Conservation (phyloP, 35 echinoderm and acorn worm genomes). For the Acanthaster planci region DNA sequence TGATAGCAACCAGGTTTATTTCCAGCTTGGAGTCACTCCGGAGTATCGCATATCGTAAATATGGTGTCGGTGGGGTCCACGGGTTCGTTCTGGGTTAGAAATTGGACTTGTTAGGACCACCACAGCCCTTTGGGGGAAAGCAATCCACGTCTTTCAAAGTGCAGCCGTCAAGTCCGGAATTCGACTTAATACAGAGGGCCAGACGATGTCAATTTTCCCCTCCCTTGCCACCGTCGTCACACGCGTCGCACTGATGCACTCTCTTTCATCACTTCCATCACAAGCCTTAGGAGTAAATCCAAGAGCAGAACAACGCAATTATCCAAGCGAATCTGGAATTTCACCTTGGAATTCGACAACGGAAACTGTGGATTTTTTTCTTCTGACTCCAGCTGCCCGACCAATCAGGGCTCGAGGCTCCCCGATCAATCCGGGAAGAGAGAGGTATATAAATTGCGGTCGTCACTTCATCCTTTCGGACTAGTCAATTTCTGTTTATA, state of each 20-base stretch:
- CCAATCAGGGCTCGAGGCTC: not conserved
- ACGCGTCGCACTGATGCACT: too few species aligned
- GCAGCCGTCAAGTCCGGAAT: too few species aligned
- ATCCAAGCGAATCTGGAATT: not conserved
- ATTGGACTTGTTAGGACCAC: conserved; percentile 20
- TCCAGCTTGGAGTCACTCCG: not conserved
- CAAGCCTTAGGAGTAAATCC: too few species aligned
- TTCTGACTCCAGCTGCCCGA: not conserved
- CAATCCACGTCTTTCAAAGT: too few species aligned
- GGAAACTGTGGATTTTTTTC: too few species aligned
- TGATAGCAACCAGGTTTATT: conserved; percentile 11
- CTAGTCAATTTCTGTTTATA: not conserved
- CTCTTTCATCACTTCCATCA: too few species aligned
- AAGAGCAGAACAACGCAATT: conserved; percentile 10
- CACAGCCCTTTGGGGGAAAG: not conserved
- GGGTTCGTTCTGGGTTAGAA: not conserved
- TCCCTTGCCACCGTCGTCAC: too few species aligned
- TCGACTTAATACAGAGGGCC: too few species aligned
- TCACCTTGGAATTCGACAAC: not conserved
- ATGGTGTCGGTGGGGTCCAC: conserved; percentile 17
- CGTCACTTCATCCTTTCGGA: not conserved
- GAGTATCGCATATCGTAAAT: not conserved
- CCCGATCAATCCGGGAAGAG: not conserved
- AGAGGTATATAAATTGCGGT: conserved; percentile 21
- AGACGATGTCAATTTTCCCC: too few species aligned